Conservation (phyloP, 2,888 invertebrate genomes). For the Melikaiella ostensackeni region DNA sequence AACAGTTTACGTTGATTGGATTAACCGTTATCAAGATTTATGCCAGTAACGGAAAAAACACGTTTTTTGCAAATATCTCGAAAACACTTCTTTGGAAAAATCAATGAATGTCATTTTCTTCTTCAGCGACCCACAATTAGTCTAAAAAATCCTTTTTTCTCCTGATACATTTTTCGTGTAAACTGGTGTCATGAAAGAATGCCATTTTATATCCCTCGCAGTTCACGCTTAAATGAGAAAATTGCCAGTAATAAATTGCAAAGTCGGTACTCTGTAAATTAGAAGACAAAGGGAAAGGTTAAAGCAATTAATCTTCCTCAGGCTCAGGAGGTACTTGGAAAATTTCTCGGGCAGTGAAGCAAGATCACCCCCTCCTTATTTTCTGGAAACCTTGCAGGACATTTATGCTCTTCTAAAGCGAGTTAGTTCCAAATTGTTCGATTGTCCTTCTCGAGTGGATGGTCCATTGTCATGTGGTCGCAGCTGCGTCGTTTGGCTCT, state of each 20-base stretch:
- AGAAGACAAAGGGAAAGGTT: constrained; percentile 28
- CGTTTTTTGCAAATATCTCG: too few species aligned
- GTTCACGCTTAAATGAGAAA: not conserved
- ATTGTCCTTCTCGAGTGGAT: constrained; percentile 71
- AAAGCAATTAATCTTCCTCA: constrained; percentile 32
- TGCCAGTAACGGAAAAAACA: too few species aligned
- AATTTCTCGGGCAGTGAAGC: constrained; percentile 17
- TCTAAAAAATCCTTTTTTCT: too few species aligned
- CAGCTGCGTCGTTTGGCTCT: constrained; percentile 60
- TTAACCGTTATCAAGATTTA: too few species aligned
- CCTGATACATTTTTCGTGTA: too few species aligned
- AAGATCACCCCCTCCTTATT: constrained; percentile 26
- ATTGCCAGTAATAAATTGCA: constrained; percentile 12
- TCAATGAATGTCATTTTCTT: too few species aligned
- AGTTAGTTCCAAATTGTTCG: constrained; percentile 70
- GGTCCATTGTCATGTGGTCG: constrained; percentile 55
- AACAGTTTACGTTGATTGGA: too few species aligned
- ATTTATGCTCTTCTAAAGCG: constrained; percentile 27
- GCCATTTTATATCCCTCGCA: not conserved
- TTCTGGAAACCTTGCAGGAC: constrained; percentile 11
- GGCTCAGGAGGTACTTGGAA: not conserved
- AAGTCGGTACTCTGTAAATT: constrained; percentile 33
- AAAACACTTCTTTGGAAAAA: too few species aligned
- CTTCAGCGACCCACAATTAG: too few species aligned
- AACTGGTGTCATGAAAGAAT: not conserved